Conservation (phyloP, 2,888 invertebrate genomes). For the Catocala sponsa region DNA sequence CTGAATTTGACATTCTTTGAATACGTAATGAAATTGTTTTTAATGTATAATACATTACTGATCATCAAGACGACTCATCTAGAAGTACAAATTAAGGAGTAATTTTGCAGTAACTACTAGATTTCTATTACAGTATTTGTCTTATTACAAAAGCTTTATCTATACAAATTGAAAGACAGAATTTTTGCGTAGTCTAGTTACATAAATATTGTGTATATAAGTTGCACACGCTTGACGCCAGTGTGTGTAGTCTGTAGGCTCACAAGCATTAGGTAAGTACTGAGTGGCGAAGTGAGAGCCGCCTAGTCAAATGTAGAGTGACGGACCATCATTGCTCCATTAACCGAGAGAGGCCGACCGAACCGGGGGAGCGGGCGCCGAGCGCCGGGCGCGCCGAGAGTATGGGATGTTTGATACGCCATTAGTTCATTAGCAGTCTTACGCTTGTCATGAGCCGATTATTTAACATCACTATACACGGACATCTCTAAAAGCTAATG, state of each 20-base stretch:
- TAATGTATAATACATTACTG: too few relatives aligned
- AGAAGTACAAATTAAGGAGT: too few relatives aligned
- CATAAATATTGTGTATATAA: neutral
- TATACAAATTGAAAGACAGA: too few relatives aligned
- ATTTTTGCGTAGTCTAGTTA: too few relatives aligned
- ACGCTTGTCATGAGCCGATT: conserved; percentile 59
- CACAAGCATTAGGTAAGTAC: conserved; percentile 70
- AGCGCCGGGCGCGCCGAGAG: conserved; percentile 52
- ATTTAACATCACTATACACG: conserved; percentile 56
- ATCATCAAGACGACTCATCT: too few relatives aligned
- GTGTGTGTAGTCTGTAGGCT: conserved; percentile 57
- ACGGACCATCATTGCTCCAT: conserved; percentile 85
- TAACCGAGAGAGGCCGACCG: conserved; percentile 67
- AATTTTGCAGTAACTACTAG: too few relatives aligned
- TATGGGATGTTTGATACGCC: conserved; percentile 80
- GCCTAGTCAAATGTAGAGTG: conserved; percentile 86
- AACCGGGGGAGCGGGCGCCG: conserved; percentile 41
- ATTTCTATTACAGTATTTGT: too few relatives aligned
- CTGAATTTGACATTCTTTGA: too few relatives aligned
- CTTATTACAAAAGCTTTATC: too few relatives aligned
- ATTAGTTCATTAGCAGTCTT: conserved; percentile 84
- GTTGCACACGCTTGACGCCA: conserved; percentile 13
- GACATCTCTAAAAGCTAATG: conserved; percentile 57
- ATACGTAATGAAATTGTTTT: too few relatives aligned
- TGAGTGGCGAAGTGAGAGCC: conserved; percentile 80